Percentiles rank a stretch among this genome's conserved stretches.
These are phyloP conservation scores for Toxotes chatareus DNA, from an alignment of 2,113 vertebrate species.

Conservation along the genomic window DNA sequence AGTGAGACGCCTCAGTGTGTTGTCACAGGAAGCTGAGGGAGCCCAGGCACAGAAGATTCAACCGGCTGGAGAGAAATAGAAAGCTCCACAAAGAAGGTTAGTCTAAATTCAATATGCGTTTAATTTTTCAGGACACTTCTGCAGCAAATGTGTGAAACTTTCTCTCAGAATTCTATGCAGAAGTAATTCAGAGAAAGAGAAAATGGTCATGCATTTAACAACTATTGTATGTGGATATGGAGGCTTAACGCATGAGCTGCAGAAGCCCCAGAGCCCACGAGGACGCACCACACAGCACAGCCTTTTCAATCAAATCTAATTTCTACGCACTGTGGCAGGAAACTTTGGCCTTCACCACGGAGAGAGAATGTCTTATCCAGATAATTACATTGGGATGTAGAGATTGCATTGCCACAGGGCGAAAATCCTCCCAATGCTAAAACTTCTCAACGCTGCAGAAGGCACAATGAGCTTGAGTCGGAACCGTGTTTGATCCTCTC, in stretches of 20 bases:
- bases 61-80: neutral
- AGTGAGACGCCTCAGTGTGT: conserved; percentile 4
- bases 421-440: conserved; percentile 51
- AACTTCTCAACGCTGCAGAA: conserved; percentile 44
- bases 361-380: conserved; percentile 66
- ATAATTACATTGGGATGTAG: conserved; percentile 77
- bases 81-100: conserved; percentile 1
- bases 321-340: conserved; percentile 54
- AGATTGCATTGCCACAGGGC: conserved; percentile 71
- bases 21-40: neutral
- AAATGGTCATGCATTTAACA: conserved; percentile 58
- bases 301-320: conserved; percentile 75
- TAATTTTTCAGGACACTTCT: conserved; percentile 44
- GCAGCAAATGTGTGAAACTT: conserved; percentile 24
- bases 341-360: conserved; percentile 66
- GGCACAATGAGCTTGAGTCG: conserved; percentile 44
- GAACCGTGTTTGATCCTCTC: conserved; percentile 64
- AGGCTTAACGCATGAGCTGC: conserved; percentile 50
- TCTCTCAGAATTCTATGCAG: conserved; percentile 25
- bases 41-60: conserved; percentile 19
- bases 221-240: conserved; percentile 58
- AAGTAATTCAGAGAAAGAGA: conserved; percentile 54
- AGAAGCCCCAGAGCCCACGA: conserved; percentile 32
- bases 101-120: conserved; percentile 25
- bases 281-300: conserved; percentile 38